Conservation (phyloP, 2,113 vertebrate genomes). For the Muntiacus reevesi region DNA sequence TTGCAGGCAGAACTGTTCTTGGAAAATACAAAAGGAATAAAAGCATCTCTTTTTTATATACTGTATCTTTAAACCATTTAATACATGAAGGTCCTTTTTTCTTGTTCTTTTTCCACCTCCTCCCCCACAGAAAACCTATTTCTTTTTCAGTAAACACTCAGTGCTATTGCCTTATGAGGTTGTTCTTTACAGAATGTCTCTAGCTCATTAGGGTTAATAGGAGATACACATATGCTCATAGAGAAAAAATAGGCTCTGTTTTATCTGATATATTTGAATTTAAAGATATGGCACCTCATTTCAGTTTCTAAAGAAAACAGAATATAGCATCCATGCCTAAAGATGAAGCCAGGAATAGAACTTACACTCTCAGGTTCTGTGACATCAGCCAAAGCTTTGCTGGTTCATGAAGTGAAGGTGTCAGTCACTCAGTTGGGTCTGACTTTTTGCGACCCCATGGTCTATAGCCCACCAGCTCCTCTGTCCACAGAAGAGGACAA, state of each 20-base stretch:
- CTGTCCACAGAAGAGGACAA: background rate
- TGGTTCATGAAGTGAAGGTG: background rate
- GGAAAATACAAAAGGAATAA: slow-evolving; percentile 67
- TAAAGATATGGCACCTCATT: background rate
- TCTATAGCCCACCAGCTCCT: background rate
- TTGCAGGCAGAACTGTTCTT: slow-evolving; percentile 19
- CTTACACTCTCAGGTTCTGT: background rate
- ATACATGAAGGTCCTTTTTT: background rate
- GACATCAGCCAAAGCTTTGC: background rate
- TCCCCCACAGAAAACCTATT: slow-evolving; percentile 13
- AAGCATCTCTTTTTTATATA: background rate
- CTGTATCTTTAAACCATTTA: slow-evolving; percentile 17
- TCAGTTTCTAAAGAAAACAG: slow-evolving; percentile 1
- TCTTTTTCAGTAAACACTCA: slow-evolving; percentile 11
- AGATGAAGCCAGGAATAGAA: background rate
- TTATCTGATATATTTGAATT: background rate
- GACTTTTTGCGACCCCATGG: background rate
- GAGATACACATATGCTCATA: background rate
- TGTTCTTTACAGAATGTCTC: background rate
- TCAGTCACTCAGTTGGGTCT: background rate
- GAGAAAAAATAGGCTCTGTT: background rate
- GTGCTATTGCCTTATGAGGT: background rate
- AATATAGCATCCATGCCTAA: background rate
- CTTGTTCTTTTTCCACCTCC: background rate
- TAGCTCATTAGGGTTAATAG: slow-evolving; percentile 20